These are phyloP conservation scores for Alosa alosa DNA, from an alignment of 2,113 vertebrate genomes.

Conservation along the genomic window DNA sequence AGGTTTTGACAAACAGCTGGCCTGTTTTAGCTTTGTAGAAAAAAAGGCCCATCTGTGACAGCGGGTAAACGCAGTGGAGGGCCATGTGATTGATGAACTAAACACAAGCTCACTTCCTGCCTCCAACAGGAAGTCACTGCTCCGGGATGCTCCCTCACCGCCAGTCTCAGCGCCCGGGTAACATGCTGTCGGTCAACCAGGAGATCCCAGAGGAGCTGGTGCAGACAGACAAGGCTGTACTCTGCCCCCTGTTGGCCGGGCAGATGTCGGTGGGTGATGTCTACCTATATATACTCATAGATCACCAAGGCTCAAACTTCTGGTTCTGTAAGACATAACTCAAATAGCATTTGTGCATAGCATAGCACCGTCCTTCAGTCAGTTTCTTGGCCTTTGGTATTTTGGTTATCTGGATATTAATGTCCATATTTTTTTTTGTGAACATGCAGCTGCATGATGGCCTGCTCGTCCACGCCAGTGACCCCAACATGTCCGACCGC, in stretches of 20 bases:
- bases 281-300: neutral
- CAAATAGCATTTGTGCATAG: no score
- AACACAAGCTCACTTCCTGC: neutral
- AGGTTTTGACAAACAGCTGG: neutral
- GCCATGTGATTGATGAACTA: neutral
- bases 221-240: constrained; percentile 56
- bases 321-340: neutral
- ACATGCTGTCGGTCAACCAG: constrained; percentile 77
- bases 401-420: neutral
- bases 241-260: constrained; percentile 73
- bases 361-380: neutral
- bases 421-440: neutral
- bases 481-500: constrained; percentile 70
- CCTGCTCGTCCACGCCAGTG: constrained; percentile 75
- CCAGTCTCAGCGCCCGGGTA: constrained; percentile 57
- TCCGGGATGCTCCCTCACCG: constrained; percentile 69
- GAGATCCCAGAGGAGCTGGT: constrained; percentile 76
- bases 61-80: neutral
- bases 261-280: constrained; percentile 78
- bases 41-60: neutral
- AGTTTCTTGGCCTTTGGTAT: neutral
- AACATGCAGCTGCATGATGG: constrained; percentile 72
- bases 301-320: neutral
- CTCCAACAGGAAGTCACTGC: constrained; percentile 66
- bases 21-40: neutral